Base-by-base conservation (phyloP, 2,113 vertebrate species). In the Reinhardtius hippoglossoides region DNA sequence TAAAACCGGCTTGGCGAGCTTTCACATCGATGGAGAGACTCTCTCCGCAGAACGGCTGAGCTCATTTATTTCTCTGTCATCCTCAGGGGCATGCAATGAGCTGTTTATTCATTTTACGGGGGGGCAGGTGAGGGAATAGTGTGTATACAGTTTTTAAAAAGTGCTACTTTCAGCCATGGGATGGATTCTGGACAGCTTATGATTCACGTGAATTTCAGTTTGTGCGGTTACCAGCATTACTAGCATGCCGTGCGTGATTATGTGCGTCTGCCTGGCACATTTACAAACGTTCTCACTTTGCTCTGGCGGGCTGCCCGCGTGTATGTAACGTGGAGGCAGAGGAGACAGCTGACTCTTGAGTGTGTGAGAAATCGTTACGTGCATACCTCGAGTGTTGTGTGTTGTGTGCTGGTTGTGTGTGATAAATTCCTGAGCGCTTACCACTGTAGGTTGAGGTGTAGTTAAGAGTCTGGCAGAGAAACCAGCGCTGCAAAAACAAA, bases 1-100 rank as follows among this genome's bases (percentile, higher is more conserved):
- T 71, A 40, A 83, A 81, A 60, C 21, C 4, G 12, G 69, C 54
- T 37, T 65, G 67, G 44, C 71, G 21, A 27, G 64, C 37, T 50
- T 44, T 67, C 57, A 23, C 37, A 9, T 68, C 0, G 10, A 63
- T 67, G 37, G 54, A 63, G 26, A 37, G 18, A 37, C 71, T 42
- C 21, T 42, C 21, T 63, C 35, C 54, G 71, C 35, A 27, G 37
- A 44, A 61, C 0, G 21, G 59, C 67, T 70, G 48, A 67, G 46
- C 50, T 56, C n/a, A 16, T 55, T 69, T 37, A 42, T 48, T 67
- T 60, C 42, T 42, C 40, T 10, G 40, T 37, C 35, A 0, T 37
- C 35, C 9, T 37, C 35, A 9, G 35, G 35, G 9, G 35, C 9
- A 1, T n/a, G n/a, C 35, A 37, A 37, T 37, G 40, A 42, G 40